A percentile compares a stretch with the other conserved stretches of the same genome.
phyloP scores from a whole-genome alignment of 2,888 invertebrate species.

The Margaritifera margaritifera region DNA sequence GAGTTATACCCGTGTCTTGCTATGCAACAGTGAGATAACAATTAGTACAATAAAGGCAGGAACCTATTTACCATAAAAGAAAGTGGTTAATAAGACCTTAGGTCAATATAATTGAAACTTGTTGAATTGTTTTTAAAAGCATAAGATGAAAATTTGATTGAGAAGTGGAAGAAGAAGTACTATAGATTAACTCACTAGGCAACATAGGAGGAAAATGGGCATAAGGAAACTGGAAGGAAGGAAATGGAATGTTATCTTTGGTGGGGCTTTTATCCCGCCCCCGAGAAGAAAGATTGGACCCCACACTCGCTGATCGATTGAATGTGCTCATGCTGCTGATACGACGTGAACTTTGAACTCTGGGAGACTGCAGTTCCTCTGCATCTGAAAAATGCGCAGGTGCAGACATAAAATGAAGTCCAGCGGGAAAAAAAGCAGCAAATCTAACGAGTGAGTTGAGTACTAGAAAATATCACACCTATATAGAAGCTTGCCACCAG shows the following conservation, averaged over 20 bases:
- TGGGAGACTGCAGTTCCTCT: conserved; percentile 52
- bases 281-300: conserved; percentile 50
- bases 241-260: conserved; percentile 43
- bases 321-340: conserved; percentile 93
- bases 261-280: conserved; percentile 39
- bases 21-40: no score
- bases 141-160: no score
- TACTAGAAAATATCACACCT: not conserved
- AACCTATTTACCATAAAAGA: no score
- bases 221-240: conserved; percentile 9
- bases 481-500: not conserved
- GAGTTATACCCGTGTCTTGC: no score
- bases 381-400: conserved; percentile 12
- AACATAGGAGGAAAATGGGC: conserved; percentile 36
- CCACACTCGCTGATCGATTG: conserved; percentile 79
- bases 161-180: no score
- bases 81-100: no score
- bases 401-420: not conserved
- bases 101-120: no score
- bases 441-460: not conserved
- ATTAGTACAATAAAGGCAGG: no score
- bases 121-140: no score
- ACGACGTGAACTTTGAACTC: conserved; percentile 82
- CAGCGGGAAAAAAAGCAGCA: not conserved
- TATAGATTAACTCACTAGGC: conserved; percentile 40